Base-by-base conservation (phyloP, 2,797 vertebrate species). In the Etheostoma perlongum region DNA sequence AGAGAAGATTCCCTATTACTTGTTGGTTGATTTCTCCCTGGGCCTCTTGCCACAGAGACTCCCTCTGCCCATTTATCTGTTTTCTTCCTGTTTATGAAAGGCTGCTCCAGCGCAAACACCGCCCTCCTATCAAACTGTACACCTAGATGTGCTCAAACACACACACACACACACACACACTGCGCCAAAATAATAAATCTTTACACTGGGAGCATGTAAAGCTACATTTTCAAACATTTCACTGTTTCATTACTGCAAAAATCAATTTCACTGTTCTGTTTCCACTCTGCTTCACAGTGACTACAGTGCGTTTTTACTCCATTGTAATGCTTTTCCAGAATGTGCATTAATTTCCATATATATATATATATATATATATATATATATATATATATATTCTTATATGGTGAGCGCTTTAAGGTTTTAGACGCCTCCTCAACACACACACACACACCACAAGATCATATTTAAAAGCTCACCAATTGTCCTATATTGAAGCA, bases 1-100 rank as follows among this genome's bases (percentile, higher is more conserved):
- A 81, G 78, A 91, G 88, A 93, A 93, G 92, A 94, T 92, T 93
- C 93, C 88, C 92, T 92, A 94, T 95, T 95, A 95, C 93, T 91
- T 88, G 91, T 91, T 85, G 90, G 87, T 89, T 93, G 92, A 94
- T 93, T 93, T 93, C 91, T 92, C 84, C 67, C 83, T 79, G 85
- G 89, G 85, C 84, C 89, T 80, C 85, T 87, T 82, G 84, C 88
- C 90, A 91, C 81, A 73, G 80, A 89, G 72, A 81, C 85, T 72
- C 78, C 82, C 86, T 53, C 68, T 67, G 84, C 84, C 84, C 88
- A 93, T 94, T 92, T 92, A 90, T 95, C 92, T 93, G 86, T 83
- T 92, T 90, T 91, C 86, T 85, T 88, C 89, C 89, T 88, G 88
- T 91, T 89, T 91, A 89, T 86, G 85, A 93, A 87, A 90, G 83